Conservation (phyloP, 2,113 vertebrate species). For the Seriola quinqueradiata region DNA sequence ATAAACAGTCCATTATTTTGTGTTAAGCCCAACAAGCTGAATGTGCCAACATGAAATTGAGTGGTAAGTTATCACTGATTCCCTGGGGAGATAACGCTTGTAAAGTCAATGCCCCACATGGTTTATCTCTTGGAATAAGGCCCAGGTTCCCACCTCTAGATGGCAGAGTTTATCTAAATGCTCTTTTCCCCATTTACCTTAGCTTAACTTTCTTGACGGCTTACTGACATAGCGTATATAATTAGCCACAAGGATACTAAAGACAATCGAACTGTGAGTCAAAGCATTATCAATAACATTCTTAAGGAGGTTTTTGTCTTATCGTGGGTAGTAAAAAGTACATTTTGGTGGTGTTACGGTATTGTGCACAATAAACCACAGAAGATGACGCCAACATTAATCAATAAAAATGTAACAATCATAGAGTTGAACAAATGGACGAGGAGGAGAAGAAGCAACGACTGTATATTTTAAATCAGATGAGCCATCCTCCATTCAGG, state of each 20-base stretch:
- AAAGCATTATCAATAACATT: not conserved
- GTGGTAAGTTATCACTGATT: not conserved
- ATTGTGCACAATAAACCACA: not conserved
- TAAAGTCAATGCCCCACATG: not conserved
- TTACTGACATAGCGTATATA: not conserved
- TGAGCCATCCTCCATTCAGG: not conserved
- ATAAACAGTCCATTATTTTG: not conserved
- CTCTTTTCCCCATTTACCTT: not conserved
- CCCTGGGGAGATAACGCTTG: not conserved
- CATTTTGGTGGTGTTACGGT: not conserved
- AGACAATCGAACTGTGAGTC: not conserved
- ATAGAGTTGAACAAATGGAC: not conserved
- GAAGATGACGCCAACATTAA: not conserved
- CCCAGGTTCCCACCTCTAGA: slow-evolving; percentile 17
- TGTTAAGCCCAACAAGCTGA: not conserved
- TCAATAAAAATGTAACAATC: not conserved
- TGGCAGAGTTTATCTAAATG: slow-evolving; percentile 18
- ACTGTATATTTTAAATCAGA: not conserved
- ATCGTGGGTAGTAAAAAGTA: not conserved
- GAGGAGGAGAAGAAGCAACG: not conserved
- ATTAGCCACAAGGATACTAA: not conserved
- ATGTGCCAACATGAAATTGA: slow-evolving; percentile 2
- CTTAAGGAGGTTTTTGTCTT: not conserved
- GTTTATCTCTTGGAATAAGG: not conserved
- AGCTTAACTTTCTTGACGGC: not conserved